phyloP scores from a whole-genome alignment of 2,113 vertebrate genomes.

The Melanotaenia duboulayi region DNA sequence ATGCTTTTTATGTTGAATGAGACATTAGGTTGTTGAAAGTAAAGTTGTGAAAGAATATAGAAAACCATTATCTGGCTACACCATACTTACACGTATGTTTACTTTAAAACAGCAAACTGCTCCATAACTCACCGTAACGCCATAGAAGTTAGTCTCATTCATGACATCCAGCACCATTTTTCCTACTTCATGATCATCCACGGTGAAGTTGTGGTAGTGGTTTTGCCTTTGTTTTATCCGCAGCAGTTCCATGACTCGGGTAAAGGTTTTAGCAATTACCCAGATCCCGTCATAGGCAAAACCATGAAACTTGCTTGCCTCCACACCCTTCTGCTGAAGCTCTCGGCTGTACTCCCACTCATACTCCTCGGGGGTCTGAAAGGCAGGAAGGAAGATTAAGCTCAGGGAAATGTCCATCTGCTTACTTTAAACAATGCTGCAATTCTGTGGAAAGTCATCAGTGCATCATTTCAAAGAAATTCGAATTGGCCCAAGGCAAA shows the following conservation, averaged over 20 bases:
- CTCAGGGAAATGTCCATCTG: background rate
- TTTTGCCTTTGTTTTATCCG: conserved; percentile 87
- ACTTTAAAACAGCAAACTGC: background rate
- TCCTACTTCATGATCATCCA: conserved; percentile 93
- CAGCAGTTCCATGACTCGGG: conserved; percentile 92
- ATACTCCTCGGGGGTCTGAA: conserved; percentile 95
- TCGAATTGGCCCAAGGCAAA: background rate
- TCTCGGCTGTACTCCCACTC: conserved; percentile 93
- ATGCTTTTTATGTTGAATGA: no score
- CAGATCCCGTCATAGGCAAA: conserved; percentile 99
- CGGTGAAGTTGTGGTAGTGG: conserved; percentile 93
- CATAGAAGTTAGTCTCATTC: conserved; percentile 99
- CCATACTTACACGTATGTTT: background rate
- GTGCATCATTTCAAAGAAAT: background rate
- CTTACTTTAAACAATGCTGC: background rate
- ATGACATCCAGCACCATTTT: conserved; percentile 96
- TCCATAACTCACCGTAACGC: conserved; percentile 91
- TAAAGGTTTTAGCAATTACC: conserved; percentile 97
- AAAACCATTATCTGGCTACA: background rate
- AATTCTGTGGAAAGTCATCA: background rate
- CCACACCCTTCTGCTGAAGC: conserved; percentile 89
- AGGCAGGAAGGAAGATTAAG: background rate
- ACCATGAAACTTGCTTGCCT: conserved; percentile 97
- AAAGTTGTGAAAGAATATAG: no score
- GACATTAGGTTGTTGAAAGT: no score